Evolutionary conservation across 2,888 invertebrate species (phyloP).

Genomic region (Rhogogaster chlorosoma): DNA sequence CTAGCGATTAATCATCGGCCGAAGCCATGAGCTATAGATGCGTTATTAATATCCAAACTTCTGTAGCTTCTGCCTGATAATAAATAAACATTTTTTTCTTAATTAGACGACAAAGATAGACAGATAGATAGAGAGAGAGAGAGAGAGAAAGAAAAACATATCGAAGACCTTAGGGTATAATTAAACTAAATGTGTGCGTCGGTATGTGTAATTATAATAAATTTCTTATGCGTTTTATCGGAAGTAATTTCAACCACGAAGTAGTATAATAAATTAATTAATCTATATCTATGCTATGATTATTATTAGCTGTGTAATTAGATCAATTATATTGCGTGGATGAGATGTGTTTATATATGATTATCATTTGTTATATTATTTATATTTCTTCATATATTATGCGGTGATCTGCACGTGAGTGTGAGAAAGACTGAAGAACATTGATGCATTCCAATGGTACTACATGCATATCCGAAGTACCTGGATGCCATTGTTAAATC

Average conservation of each 20-base stretch:
- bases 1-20: neutral
- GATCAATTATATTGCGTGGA: too few species aligned
- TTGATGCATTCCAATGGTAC: neutral
- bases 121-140: constrained; percentile 52
- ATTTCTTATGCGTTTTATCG: neutral
- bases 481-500: neutral
- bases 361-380: neutral
- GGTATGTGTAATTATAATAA: neutral
- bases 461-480: neutral
- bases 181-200: neutral
- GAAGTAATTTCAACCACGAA: neutral
- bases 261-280: too few species aligned
- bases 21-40: neutral
- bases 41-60: neutral
- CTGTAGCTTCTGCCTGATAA: neutral
- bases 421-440: neutral
- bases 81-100: neutral
- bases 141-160: neutral
- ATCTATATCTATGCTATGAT: too few species aligned
- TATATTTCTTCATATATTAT: neutral
- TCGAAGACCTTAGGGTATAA: neutral
- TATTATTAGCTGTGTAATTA: too few species aligned
- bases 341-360: neutral
- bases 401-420: neutral
- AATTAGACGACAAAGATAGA: neutral